A percentile compares a stretch with the other conserved stretches of the same genome.
These are phyloP conservation scores for Eugnorisma glareosa DNA, from an alignment of 2,888 invertebrate species.

Conservation along the genomic window DNA sequence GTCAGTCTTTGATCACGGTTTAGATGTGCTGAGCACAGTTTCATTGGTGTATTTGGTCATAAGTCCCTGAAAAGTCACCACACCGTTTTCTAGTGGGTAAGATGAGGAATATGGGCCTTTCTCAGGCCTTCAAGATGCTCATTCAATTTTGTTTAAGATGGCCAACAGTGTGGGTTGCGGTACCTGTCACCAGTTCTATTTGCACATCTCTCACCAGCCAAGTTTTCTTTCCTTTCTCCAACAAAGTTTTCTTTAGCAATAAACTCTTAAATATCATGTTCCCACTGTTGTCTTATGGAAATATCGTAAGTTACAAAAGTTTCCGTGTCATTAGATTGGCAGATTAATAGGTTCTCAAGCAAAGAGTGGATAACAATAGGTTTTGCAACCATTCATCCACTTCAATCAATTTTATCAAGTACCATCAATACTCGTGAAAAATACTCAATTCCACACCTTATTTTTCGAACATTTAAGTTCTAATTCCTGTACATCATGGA, in stretches of 20 bases:
- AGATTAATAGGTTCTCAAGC: conserved; percentile 48
- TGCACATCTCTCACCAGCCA: conserved; percentile 12
- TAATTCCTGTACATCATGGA: conserved; percentile 14
- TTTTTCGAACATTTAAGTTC: neutral
- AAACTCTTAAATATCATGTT: neutral
- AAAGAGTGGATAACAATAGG: conserved; percentile 49
- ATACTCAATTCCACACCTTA: conserved; percentile 10
- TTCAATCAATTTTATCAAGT: conserved; percentile 57
- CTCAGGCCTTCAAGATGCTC: neutral
- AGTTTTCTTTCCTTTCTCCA: conserved; percentile 3
- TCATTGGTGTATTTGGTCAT: neutral
- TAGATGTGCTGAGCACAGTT: neutral
- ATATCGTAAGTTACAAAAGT: conserved; percentile 18
- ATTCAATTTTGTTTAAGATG: neutral
- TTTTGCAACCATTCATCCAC: conserved; percentile 59
- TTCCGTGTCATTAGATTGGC: conserved; percentile 32
- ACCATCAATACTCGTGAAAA: conserved; percentile 18
- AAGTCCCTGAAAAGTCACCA: neutral
- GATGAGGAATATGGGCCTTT: neutral
- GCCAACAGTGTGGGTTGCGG: neutral
- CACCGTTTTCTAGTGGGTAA: neutral
- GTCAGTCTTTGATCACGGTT: neutral
- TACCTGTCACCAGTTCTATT: conserved; percentile 15
- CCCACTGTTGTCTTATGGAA: conserved; percentile 5
- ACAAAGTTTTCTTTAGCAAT: neutral